Percentiles rank a stretch among this genome's conserved stretches.
Evolutionary conservation across 2,888 invertebrate species (phyloP).

Genomic region (Cerceris ruficornis): DNA sequence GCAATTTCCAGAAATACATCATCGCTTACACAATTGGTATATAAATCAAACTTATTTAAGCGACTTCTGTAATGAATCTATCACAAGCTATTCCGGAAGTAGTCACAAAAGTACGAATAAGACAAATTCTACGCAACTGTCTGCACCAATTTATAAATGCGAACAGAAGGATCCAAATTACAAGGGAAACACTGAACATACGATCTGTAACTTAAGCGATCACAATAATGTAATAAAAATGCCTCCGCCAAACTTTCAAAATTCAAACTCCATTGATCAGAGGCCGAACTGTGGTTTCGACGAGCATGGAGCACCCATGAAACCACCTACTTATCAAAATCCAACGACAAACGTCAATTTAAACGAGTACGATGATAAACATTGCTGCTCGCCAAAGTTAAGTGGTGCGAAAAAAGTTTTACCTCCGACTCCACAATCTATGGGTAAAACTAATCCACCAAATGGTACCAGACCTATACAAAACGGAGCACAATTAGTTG

Average conservation of each 20-base stretch:
- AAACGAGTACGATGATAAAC: slow-evolving; percentile 72
- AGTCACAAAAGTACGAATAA: slow-evolving; percentile 75
- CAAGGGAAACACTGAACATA: slow-evolving; percentile 50
- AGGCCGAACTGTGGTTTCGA: slow-evolving; percentile 61
- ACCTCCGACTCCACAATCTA: slow-evolving; percentile 62
- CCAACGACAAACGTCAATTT: slow-evolving; percentile 65
- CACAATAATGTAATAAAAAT: slow-evolving; percentile 71
- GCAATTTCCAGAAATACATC: slow-evolving; percentile 94
- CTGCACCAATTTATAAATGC: slow-evolving; percentile 70
- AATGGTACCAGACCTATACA: slow-evolving; percentile 75
- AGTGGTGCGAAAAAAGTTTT: slow-evolving; percentile 77
- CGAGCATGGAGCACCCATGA: slow-evolving; percentile 67
- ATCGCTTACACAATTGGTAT: slow-evolving; percentile 89
- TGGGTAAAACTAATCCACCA: slow-evolving; percentile 56
- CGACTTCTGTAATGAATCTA: slow-evolving; percentile 75
- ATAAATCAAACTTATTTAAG: slow-evolving; percentile 82
- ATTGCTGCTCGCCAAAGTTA: slow-evolving; percentile 76
- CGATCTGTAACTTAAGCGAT: slow-evolving; percentile 69
- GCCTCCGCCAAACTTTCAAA: slow-evolving; percentile 60
- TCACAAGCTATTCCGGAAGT: slow-evolving; percentile 74
- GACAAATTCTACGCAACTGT: slow-evolving; percentile 75
- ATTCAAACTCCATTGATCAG: slow-evolving; percentile 62
- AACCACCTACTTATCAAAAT: slow-evolving; percentile 62
- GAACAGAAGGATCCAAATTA: slow-evolving; percentile 67
- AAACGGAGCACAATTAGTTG: slow-evolving; percentile 79